phyloP scores from a whole-genome alignment of 2,797 vertebrate genomes.

The Bradypodion pumilum region DNA sequence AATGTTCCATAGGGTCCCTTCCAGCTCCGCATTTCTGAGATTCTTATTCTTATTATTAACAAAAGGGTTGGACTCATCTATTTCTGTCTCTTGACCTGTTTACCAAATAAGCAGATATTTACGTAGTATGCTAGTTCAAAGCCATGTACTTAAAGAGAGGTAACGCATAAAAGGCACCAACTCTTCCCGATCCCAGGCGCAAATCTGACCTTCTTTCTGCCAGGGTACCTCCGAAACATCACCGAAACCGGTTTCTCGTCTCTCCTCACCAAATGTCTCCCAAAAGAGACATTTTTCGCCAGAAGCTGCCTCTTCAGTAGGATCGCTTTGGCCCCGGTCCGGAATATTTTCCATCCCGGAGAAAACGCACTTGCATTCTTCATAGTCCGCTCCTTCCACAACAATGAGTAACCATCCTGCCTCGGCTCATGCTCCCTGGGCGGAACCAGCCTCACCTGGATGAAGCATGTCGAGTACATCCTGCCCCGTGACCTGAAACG shows the following conservation, averaged over 20 bases:
- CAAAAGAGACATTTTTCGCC: too few species aligned
- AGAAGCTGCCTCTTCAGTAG: background rate
- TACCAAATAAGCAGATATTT: too few species aligned
- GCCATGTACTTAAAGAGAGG: too few species aligned
- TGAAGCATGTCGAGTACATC: background rate
- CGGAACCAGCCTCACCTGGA: constrained; percentile 5
- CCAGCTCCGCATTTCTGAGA: too few species aligned
- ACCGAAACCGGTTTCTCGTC: background rate
- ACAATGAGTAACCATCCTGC: background rate
- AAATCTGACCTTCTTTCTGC: background rate
- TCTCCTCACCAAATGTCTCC: background rate
- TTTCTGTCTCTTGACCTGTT: too few species aligned
- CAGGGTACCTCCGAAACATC: background rate
- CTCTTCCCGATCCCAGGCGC: background rate
- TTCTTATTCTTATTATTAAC: too few species aligned
- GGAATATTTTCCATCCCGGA: background rate
- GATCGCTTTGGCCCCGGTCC: background rate
- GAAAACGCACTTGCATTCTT: background rate
- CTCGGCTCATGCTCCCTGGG: background rate
- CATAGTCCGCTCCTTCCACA: constrained; percentile 2
- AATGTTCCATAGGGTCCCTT: too few species aligned
- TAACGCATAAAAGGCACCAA: too few species aligned
- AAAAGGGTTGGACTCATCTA: too few species aligned
- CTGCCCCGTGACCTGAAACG: background rate
- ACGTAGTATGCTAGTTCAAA: too few species aligned